Percentiles rank a stretch among this genome's conserved stretches.
phyloP scores from a whole-genome alignment of 92 coral and sea anemone species.

The Nematostella vectensis region DNA sequence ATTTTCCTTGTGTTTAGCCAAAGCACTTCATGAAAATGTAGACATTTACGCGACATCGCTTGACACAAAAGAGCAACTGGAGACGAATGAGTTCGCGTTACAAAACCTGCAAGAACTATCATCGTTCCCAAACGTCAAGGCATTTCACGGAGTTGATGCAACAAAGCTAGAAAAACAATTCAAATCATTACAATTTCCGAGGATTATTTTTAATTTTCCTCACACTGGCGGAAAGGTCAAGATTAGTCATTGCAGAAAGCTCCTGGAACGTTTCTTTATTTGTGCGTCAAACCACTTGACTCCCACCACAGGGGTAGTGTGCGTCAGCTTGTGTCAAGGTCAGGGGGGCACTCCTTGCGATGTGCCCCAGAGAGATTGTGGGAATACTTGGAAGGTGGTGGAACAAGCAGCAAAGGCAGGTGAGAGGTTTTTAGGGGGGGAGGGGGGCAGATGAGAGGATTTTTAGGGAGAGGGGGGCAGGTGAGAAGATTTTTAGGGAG shows the following conservation, averaged over 20 bases:
- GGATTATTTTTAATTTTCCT: slow-evolving; percentile 88
- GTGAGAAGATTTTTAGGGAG: no score
- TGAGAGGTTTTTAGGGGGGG: slow-evolving; percentile 2
- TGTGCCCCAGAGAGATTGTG: slow-evolving; percentile 59
- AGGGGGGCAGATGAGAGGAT: no score
- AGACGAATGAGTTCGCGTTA: slow-evolving; percentile 49
- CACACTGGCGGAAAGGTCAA: slow-evolving; percentile 93
- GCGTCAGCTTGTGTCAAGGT: slow-evolving; percentile 92
- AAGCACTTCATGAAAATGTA: slow-evolving; percentile 21
- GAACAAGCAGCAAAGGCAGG: slow-evolving; percentile 89
- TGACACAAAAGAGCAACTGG: slow-evolving; percentile 52
- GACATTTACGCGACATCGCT: slow-evolving; percentile 71
- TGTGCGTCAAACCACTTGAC: slow-evolving; percentile 65
- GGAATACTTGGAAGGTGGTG: slow-evolving; percentile 96
- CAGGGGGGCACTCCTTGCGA: slow-evolving; percentile 97
- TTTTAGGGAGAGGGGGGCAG: no score
- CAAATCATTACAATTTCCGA: slow-evolving; percentile 42
- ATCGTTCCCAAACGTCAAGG: slow-evolving; percentile 35
- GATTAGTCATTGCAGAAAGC: slow-evolving; percentile 67
- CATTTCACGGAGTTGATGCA: slow-evolving; percentile 79
- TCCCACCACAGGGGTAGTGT: slow-evolving; percentile 58
- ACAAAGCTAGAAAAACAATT: slow-evolving; percentile 60
- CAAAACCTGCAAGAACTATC: slow-evolving; percentile 51
- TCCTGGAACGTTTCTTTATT: slow-evolving; percentile 68
- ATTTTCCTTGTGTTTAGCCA: slow-evolving; percentile 73